Conservation (phyloP, 2,797 vertebrate genomes). For the Chloroceryle inda region DNA sequence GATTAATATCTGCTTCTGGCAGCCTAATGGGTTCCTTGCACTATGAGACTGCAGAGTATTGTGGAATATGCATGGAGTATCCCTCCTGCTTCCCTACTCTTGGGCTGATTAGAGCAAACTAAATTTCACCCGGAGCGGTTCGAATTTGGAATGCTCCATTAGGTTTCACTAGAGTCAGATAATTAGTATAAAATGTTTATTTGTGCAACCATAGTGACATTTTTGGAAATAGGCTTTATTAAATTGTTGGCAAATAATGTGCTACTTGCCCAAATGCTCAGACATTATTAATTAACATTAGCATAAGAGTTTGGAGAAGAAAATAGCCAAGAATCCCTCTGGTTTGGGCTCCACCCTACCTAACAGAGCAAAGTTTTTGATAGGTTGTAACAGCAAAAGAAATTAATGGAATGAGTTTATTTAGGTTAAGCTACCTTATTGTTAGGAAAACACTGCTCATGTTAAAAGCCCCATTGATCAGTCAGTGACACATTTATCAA, state of each 20-base stretch:
- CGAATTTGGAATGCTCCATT: slow-evolving; percentile 21
- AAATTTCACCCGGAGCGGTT: slow-evolving; percentile 38
- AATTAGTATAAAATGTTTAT: slow-evolving; percentile 48
- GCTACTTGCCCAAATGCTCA: neutral
- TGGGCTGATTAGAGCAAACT: slow-evolving; percentile 18
- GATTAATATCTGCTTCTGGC: neutral
- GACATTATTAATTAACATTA: neutral
- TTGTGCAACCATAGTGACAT: neutral
- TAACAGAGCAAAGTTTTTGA: neutral
- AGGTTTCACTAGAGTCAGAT: slow-evolving; percentile 52
- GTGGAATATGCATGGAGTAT: neutral
- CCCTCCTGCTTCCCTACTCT: neutral
- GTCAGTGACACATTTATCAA: neutral
- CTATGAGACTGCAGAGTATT: neutral
- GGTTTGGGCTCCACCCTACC: neutral
- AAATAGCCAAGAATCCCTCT: neutral
- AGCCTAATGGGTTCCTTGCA: neutral
- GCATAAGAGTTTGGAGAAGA: neutral
- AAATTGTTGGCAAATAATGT: neutral
- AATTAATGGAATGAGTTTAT: neutral
- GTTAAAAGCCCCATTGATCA: neutral
- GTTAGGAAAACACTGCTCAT: neutral
- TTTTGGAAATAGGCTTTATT: neutral
- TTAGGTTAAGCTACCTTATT: neutral
- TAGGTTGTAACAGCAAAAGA: neutral